A percentile compares a stretch with the other conserved stretches of the same genome.
Evolutionary conservation across 2,888 invertebrate species (phyloP).

Genomic region (Serripes groenlandicus): DNA sequence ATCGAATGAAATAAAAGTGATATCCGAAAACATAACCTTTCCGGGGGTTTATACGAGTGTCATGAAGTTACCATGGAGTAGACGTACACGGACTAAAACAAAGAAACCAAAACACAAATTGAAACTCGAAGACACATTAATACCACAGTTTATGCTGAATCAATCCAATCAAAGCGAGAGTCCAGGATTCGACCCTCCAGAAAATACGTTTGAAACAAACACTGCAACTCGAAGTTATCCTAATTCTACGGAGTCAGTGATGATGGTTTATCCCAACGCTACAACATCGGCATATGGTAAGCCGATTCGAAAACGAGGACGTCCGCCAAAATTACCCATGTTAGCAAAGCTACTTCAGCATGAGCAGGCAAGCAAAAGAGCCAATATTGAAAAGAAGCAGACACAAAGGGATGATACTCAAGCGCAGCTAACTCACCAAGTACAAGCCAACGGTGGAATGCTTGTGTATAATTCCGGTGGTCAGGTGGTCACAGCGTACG

Average conservation of each 20-base stretch:
- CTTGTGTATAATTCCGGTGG: constrained; percentile 59
- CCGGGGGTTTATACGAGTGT: constrained; percentile 83
- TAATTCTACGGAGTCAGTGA: constrained; percentile 69
- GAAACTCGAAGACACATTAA: constrained; percentile 53
- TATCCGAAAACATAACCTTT: constrained; percentile 78
- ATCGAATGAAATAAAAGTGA: constrained; percentile 77
- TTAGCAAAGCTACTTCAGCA: constrained; percentile 73
- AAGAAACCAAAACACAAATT: constrained; percentile 68
- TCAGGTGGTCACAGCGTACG: constrained; percentile 50
- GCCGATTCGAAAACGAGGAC: constrained; percentile 75
- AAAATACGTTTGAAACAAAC: neutral
- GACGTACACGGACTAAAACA: constrained; percentile 76
- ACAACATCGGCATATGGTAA: constrained; percentile 69
- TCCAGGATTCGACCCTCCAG: constrained; percentile 13
- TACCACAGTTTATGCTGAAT: constrained; percentile 60
- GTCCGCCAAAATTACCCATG: constrained; percentile 79
- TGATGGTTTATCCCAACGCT: constrained; percentile 80
- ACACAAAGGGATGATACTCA: constrained; percentile 4
- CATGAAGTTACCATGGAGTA: constrained; percentile 81
- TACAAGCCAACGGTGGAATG: constrained; percentile 56
- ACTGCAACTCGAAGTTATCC: constrained; percentile 14
- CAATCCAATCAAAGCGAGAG: constrained; percentile 21
- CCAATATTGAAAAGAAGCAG: constrained; percentile 28
- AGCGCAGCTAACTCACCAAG: constrained; percentile 45
- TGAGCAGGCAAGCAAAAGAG: constrained; percentile 41